Base-by-base conservation (phyloP, 2,113 vertebrate genomes). In the Sialia sialis region DNA sequence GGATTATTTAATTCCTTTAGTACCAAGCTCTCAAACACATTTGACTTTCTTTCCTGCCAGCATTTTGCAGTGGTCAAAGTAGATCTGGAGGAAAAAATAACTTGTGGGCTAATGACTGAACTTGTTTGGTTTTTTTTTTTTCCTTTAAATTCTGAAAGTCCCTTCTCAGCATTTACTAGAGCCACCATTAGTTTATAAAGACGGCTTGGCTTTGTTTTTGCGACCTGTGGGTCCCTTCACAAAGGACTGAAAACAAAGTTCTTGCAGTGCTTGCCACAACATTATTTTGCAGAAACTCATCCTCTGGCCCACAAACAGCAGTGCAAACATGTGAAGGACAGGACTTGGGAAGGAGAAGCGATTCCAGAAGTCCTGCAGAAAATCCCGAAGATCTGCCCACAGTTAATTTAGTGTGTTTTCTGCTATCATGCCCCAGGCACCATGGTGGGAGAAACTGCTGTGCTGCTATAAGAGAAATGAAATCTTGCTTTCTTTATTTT, bases 381-480 rank as follows among this genome's bases (percentile, higher is more conserved):
- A 90, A 66, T 78, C 56, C 44, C 70, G 72, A 41, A 89, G n/a
- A 30, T 75, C 55, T 72, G 22, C 23, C 36, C 3, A 4, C 41
- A n/a, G 25, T 56, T 74, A 41, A n/a, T 68, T 44, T 72, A 84
- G 10, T 36, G 7, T 34, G 30, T 30, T 38, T 29, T 29, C 32
- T 68, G 25, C 16, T 72, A 10, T 54, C 13, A 38, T 22, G 13
- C 23, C 13, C 66, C 41, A 26, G 30, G 54, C 25, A 62, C 18
- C 0, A 1, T 1, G 4, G 41, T 48, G 16, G 16, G 10, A 60
- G 25, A 51, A 34, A 26, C 16, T 18, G 5, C 6, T 84, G 43
- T 89, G 21, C 63, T 95, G 58, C 38, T 84, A 4, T 38, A 19
- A 30, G 30, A 83, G 15, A 80, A 48, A 76, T 49, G 5, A 29